Conservation (phyloP, 2,888 invertebrate genomes). For the Bruchidius siliquastri region DNA sequence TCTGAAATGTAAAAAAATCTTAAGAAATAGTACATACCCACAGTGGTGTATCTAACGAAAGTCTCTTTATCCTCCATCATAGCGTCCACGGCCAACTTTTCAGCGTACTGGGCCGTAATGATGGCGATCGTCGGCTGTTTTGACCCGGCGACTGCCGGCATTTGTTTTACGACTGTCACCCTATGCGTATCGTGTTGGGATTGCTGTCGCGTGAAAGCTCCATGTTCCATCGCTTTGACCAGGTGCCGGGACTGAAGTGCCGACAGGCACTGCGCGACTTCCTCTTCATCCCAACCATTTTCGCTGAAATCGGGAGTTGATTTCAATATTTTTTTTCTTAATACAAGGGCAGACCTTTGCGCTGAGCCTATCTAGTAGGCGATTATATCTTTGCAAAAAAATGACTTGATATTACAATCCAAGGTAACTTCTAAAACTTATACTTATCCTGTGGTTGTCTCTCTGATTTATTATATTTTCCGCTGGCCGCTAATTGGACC, state of each 20-base stretch:
- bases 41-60: conserved; percentile 92
- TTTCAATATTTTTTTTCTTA: background rate
- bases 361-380: too few species aligned
- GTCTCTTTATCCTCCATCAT: conserved; percentile 97
- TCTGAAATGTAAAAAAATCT: background rate
- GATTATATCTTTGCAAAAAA: too few species aligned
- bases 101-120: conserved; percentile 94
- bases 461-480: too few species aligned
- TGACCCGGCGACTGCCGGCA: conserved; percentile 83
- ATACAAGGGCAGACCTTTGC: too few species aligned
- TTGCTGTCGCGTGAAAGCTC: conserved; percentile 79
- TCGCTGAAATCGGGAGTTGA: conserved; percentile 51
- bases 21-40: conserved; percentile 64
- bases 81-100: conserved; percentile 96
- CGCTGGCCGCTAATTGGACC: too few species aligned
- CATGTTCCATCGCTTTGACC: conserved; percentile 79
- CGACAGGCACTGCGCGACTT: conserved; percentile 69
- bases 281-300: conserved; percentile 75
- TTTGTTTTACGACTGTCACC: conserved; percentile 82
- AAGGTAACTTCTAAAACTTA: too few species aligned
- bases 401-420: too few species aligned
- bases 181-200: conserved; percentile 76
- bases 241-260: conserved; percentile 77
- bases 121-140: conserved; percentile 97
- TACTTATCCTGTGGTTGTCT: too few species aligned